Base-by-base conservation (phyloP, 2,797 vertebrate species). In the Sebastiscus tertius region DNA sequence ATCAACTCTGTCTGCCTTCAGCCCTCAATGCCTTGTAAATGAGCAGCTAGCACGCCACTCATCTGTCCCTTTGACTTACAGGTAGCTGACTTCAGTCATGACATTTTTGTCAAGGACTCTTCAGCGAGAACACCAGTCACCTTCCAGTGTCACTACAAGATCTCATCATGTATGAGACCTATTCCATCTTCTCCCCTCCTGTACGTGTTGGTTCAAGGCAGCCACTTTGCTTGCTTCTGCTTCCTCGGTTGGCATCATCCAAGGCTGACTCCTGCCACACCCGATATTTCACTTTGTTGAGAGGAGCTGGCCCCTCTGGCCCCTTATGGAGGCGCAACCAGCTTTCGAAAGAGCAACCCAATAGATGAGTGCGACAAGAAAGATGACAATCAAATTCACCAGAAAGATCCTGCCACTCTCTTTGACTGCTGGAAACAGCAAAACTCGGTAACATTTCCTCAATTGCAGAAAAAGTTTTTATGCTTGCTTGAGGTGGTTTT, bases 111-210 rank as follows among this genome's bases (percentile, higher is more conserved):
- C 54, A 64, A 82, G 54, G 63, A 56, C 66, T 73, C 72, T 34
- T 69, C 58, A 73, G 26, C 52, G 62, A 67, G 54, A 78, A 66
- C 24, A 24, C 39, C 49, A 64, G 58, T 63, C 64, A 69, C 61
- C 49, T 56, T 54, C n/a, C 34, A 56, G 33, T 77, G 71, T 85
- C 74, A 64, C 56, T 58, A 13, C n/a, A 59, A 59, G 52, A 66
- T 69, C 33, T 69, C 13, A 46, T 26, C 33, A 33, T 24, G 31
- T 13, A 52, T 26, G 36, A 33, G 58, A 64, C 59, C 34, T 56
- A 29, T 29, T 74, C 34, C 74, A 66, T 66, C 69, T 52, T 66
- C 42, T 49, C 16, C 16, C 18, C 36, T 27, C 7, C 16, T 2
- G 2, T 18, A 33, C 8, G 9, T 27, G 3, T 55, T 55, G 33